Conservation (phyloP, 1,140 invertebrate species). For the Aphidius gifuensis region DNA sequence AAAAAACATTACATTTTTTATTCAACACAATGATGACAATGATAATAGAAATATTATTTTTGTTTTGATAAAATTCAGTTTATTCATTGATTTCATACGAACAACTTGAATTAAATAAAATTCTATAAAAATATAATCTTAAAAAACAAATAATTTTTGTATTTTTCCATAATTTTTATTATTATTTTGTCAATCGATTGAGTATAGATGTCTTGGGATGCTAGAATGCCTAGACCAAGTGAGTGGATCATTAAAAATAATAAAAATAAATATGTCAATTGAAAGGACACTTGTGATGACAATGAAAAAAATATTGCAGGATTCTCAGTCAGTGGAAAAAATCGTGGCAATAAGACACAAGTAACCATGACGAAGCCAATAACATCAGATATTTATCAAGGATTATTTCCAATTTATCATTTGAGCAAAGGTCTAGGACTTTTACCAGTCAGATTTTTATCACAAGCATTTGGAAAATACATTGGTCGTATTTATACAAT, state of each 20-base stretch:
- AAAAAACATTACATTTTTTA: too few relatives aligned
- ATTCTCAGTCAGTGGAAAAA: slow-evolving; percentile 9
- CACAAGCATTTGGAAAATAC: slow-evolving; percentile 28
- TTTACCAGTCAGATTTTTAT: slow-evolving; percentile 37
- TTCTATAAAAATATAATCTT: too few relatives aligned
- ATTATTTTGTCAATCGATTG: too few relatives aligned
- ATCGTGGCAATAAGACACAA: slow-evolving; percentile 4
- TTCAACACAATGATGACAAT: too few relatives aligned
- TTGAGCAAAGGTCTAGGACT: slow-evolving; percentile 41
- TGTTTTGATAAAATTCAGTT: too few relatives aligned
- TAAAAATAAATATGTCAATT: not conserved
- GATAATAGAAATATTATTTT: too few relatives aligned
- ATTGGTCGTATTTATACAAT: slow-evolving; percentile 27
- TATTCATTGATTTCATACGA: too few relatives aligned
- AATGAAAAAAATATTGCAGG: slow-evolving; percentile 8
- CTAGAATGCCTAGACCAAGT: slow-evolving; percentile 18
- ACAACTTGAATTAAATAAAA: not conserved
- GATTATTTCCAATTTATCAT: slow-evolving; percentile 42
- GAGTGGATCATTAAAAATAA: slow-evolving; percentile 12
- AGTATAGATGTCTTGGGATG: slow-evolving; percentile 5
- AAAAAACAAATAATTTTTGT: slow-evolving; percentile 19
- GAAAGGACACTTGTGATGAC: slow-evolving; percentile 19
- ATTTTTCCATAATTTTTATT: too few relatives aligned
- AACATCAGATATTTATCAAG: slow-evolving; percentile 38
- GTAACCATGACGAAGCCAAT: slow-evolving; percentile 21